phyloP scores from a whole-genome alignment of 2,113 vertebrate genomes.

The Agapornis roseicollis region DNA sequence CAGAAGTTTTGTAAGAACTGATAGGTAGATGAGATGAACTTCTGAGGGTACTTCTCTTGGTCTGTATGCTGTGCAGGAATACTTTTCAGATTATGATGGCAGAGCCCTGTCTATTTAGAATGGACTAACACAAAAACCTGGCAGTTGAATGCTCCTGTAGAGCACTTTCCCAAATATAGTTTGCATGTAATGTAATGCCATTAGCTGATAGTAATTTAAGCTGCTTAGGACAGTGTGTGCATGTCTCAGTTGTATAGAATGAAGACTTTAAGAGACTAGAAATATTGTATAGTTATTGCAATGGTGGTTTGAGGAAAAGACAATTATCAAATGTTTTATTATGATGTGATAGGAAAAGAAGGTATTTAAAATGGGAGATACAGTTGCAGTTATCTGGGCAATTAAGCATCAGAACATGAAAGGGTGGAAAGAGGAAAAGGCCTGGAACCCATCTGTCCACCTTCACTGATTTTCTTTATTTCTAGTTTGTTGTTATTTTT shows the following conservation, averaged over 20 bases:
- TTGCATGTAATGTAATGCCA: neutral
- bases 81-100: neutral
- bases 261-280: neutral
- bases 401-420: conserved; percentile 58
- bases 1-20: neutral
- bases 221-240: neutral
- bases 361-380: conserved; percentile 54
- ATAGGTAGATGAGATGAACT: neutral
- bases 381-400: conserved; percentile 40
- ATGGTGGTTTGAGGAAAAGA: conserved; percentile 55
- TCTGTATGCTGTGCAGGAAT: neutral
- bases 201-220: neutral
- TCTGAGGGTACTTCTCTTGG: neutral
- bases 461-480: conserved; percentile 31
- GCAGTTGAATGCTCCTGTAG: neutral
- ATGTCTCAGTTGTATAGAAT: neutral
- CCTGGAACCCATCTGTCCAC: neutral
- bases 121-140: neutral
- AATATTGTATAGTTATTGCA: conserved; percentile 36
- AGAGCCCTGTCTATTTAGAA: neutral
- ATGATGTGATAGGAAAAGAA: conserved; percentile 43
- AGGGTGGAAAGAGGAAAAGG: neutral
- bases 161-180: neutral
- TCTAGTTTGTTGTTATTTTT: neutral
- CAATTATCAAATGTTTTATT: conserved; percentile 58